Base-by-base conservation (phyloP, 2,113 vertebrate species). In the Gracilinanus agilis region DNA sequence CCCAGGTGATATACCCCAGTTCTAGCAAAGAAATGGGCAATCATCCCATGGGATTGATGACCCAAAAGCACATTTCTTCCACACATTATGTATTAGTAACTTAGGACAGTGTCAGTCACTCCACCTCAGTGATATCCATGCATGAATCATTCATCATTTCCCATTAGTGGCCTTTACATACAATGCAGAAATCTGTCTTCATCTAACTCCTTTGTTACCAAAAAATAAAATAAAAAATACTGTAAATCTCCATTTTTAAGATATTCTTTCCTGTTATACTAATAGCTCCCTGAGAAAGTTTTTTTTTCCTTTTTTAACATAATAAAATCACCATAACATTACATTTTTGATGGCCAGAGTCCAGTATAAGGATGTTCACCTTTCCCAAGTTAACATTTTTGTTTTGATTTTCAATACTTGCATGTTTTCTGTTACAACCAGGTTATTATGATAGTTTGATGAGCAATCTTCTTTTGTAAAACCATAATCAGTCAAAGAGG, bases 281-380 rank as follows among this genome's bases (percentile, higher is more conserved):
- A 61, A 11, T n/a, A 92, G 11, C 25, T 93, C 19, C 95, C 95
- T 94, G 90, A 54, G 40, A 93, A 95, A 44, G n/a, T 88, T 10
- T 24, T 61, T 88, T 10, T 24, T 61, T 95, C 16, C 90, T 93
- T 9, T 94, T 24, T 58, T 83, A 88, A 56, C 83, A 95, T 75
- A 24, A 24, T 91, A 34, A 90, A n/a, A 5, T 54, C 27, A 54
- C 0, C 53, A 34, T 91, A 44, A 54, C 34, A 9, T n/a, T 10
- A 13, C 89, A 67, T 88, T 13, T 10, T 16, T 49, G 67, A 0
- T 54, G 4, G 21, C n/a, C 4, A 93, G 55, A 55, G 54, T 88
- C 58, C 24, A 92, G 8, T 55, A 83, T 34, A 56, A 13, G 29
- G 23, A 0, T 54, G 3, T 16, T 88, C 90, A 83, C 90, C 54